phyloP scores from a whole-genome alignment of 2,113 vertebrate genomes.

The Pelecanoides urinatrix region DNA sequence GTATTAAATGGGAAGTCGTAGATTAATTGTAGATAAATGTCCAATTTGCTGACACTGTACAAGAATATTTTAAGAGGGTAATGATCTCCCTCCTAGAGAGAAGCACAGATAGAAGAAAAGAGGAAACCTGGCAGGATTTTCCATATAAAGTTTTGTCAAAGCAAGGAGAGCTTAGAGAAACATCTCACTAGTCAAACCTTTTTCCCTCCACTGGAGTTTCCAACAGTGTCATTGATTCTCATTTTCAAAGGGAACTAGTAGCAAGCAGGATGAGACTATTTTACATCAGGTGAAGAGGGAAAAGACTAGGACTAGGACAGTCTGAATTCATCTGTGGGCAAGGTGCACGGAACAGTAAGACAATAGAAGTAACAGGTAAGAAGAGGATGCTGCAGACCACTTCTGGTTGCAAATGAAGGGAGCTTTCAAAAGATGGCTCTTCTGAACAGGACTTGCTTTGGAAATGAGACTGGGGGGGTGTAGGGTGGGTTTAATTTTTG shows the following conservation, averaged over 20 bases:
- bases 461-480: not conserved
- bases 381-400: not conserved
- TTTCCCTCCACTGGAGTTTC: not conserved
- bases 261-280: not conserved
- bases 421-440: not conserved
- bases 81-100: not conserved
- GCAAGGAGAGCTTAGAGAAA: not conserved
- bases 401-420: not conserved
- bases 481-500: not conserved
- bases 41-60: not conserved
- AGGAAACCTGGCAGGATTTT: not conserved
- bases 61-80: not conserved
- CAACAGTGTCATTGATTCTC: rapidly evolving
- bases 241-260: not conserved
- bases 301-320: not conserved
- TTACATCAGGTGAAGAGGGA: not conserved
- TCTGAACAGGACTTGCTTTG: not conserved
- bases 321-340: not conserved
- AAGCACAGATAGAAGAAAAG: not conserved
- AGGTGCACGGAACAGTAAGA: not conserved
- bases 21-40: not conserved
- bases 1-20: not conserved
- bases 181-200: not conserved
- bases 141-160: not conserved
- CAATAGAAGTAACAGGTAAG: not conserved